Percentiles rank a stretch among this genome's conserved stretches.
Evolutionary conservation across 2,797 vertebrate genomes (phyloP).

Genomic region (Otolemur crassicaudatus): DNA sequence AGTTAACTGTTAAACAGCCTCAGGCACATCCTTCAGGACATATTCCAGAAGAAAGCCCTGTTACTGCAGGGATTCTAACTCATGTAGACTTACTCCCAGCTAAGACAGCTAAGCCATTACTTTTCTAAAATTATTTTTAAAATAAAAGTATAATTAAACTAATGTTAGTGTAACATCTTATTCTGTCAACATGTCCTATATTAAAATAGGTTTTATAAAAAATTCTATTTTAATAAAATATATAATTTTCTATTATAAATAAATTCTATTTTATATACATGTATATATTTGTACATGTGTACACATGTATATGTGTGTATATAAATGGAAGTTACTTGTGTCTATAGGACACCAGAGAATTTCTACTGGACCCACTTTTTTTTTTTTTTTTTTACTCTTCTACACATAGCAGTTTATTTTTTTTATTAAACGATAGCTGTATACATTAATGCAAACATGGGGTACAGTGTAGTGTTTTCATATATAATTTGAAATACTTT

Average conservation of each 20-base stretch:
- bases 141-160: background rate
- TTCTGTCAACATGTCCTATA: background rate
- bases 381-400: too few species aligned
- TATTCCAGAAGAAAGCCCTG: background rate
- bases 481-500: too few species aligned
- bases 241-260: background rate
- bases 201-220: conserved; percentile 12
- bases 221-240: too few species aligned
- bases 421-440: too few species aligned
- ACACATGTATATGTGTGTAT: background rate
- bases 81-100: background rate
- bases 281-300: background rate
- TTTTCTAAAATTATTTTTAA: conserved; percentile 36
- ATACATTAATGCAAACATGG: too few species aligned
- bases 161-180: background rate
- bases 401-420: too few species aligned
- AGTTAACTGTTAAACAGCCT: background rate
- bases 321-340: background rate
- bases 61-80: background rate
- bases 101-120: background rate
- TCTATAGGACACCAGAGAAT: background rate
- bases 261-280: background rate
- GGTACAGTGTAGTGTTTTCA: too few species aligned
- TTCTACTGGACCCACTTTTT: background rate
- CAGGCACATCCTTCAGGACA: background rate